phyloP scores from a whole-genome alignment of 2,888 invertebrate species.

The Dicyrtoma fusca region DNA sequence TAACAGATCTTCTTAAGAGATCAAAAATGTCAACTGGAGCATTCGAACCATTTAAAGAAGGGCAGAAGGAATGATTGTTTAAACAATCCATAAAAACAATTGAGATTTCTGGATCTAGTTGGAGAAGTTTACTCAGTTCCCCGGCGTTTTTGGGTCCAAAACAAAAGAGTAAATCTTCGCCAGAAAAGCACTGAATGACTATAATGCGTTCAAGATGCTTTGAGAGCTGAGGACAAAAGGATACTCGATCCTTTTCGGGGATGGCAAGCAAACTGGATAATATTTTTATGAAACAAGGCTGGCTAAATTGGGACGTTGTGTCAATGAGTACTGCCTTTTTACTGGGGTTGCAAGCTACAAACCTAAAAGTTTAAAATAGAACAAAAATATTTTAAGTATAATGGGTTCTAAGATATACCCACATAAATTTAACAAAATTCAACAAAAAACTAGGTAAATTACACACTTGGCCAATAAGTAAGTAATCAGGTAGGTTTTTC shows the following conservation, averaged over 20 bases:
- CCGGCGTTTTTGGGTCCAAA: slow-evolving; percentile 42
- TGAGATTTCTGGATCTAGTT: slow-evolving; percentile 28
- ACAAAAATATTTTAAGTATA: too few relatives aligned
- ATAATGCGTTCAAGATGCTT: slow-evolving; percentile 43
- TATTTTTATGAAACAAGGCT: slow-evolving; percentile 40
- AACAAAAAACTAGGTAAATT: neutral
- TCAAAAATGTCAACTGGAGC: slow-evolving; percentile 37
- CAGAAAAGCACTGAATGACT: slow-evolving; percentile 39
- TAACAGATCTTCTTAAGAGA: slow-evolving; percentile 35
- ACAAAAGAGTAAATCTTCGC: slow-evolving; percentile 45
- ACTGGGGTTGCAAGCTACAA: slow-evolving; percentile 37
- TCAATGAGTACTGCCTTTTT: slow-evolving; percentile 50
- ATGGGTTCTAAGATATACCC: neutral
- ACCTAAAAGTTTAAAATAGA: too few relatives aligned
- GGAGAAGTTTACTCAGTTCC: slow-evolving; percentile 38
- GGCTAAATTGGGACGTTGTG: slow-evolving; percentile 47
- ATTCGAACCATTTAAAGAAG: neutral
- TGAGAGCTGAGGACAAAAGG: too few relatives aligned
- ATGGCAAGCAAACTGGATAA: slow-evolving; percentile 34
- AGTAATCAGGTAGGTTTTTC: slow-evolving; percentile 50
- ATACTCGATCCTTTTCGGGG: slow-evolving; percentile 9
- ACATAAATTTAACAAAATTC: neutral
- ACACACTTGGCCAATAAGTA: slow-evolving; percentile 51
- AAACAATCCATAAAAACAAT: slow-evolving; percentile 48
- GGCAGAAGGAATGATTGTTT: slow-evolving; percentile 33